Evolutionary conservation across 2,797 vertebrate species (phyloP), one percentile per base, ranked within the genome.

Genomic region (Austrolebias charrua): DNA sequence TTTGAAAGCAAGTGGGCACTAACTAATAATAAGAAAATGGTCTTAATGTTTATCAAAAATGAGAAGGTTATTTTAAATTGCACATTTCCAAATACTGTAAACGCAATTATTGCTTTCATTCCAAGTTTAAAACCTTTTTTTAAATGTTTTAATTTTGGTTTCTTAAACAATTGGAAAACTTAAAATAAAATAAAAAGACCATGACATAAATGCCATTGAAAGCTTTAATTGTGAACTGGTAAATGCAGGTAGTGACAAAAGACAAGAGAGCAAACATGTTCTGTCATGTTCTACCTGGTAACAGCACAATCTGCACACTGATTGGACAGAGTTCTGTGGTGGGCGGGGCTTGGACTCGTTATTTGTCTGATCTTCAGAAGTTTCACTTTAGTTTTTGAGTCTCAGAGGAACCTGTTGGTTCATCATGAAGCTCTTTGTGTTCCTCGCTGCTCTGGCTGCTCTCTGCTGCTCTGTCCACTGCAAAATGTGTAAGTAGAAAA

Each of bases 391-490:
- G 0, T 28, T 0, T 0, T 0, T 1, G 31, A 5, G 31, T 4
- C 0, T 0, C 0, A 0, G 0, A 3, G 0, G 0, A 0, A 20
- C 0, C 0, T 0, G 1, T 10, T 18, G 0, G 0, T 0, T 1
- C 9, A 12, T 78, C 40, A 90, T 90, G 87, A 89, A 65, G 16
- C 0, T 1, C 0, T 0, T 28, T 0, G 0, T 76, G 0, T 46
- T 1, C 2, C 0, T 66, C 0, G 31, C 28, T 0, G 1, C 57
- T 4, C 16, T 86, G 0, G n/a, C 12, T 0, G 61, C 60, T 2
- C 0, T 75, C 0, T 67, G 4, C 46, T 69, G 7, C 16, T 1
- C 43, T 0, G 73, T 71, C 5, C 58, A 74, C 0, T 1, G 73
- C 16, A 81, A 63, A 35, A 0, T 10, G 1, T 47, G 89, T 91